Base-by-base conservation (phyloP, 2,888 invertebrate genomes). In the Nemotelus pantherinus region DNA sequence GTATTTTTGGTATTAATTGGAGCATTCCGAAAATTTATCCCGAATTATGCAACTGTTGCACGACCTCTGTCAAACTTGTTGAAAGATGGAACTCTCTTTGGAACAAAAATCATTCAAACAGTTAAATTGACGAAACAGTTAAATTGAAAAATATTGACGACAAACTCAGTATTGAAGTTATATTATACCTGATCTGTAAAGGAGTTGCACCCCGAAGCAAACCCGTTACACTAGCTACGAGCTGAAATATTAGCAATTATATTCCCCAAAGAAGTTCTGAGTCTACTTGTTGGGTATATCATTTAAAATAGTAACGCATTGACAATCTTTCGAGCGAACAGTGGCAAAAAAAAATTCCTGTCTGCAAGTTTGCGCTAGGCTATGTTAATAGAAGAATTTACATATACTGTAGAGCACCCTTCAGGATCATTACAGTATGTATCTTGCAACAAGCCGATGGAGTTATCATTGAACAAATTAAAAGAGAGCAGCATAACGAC, bases 1-100 rank as follows among this genome's bases (percentile, higher is more conserved):
- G n/a, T n/a, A n/a, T n/a, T n/a, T n/a, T n/a, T n/a, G n/a, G n/a
- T n/a, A 2, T 65, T 85, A 4, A 83, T 84, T 0, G 83, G 83
- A 43, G 85, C 85, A 80, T 86, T 85, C 76, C 58, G 84, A 43
- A 85, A 85, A 64, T 85, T 84, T 79, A 82, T 86, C 10, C 77
- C 76, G 6, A 77, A 79, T 39, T 85, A 84, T 78, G 76, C 83
- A 2, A 74, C 77, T 10, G 82, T 84, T 39, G 84, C 85, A 3
- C 82, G 81, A 77, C 84, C 83, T 7, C 78, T 85, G 63, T 82
- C 82, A 39, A 83, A 85, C 47, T 48, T 77, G n/a, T n/a, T 81
- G 0, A 79, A 55, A 44, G 74, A 80, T 48, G 64, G 4, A 3
- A 82, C 9, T 7, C 1, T 50, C 6, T 79, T 77, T 47, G 2